Base-by-base conservation (phyloP, 2,113 vertebrate genomes). In the Ornithorhynchus anatinus region DNA sequence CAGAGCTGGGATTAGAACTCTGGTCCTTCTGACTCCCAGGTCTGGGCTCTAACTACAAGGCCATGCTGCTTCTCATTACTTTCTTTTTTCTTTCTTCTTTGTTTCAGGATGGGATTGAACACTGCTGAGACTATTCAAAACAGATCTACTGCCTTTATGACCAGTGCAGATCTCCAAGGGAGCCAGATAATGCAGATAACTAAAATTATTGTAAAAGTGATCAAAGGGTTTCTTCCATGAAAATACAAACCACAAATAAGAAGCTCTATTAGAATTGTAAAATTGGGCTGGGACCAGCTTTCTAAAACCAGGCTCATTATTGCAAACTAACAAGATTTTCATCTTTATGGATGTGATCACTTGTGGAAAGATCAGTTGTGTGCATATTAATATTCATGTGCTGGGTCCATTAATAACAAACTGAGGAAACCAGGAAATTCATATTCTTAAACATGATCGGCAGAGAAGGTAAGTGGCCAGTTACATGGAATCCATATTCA, bases 361-460 rank as follows among this genome's bases (percentile, higher is more conserved):
- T 86, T 80, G 62, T 13, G 81, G 56, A 61, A 85, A 77, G 50
- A 86, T 79, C 54, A 79, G 71, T 47, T 84, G 75, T 69, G 47
- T 59, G 59, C 53, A 69, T 16, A 14, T 78, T 80, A 88, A 75
- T 88, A 89, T 84, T 88, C 87, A 91, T 77, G 63, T 84, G 17
- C n/a, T 78, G 35, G 7, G 45, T 81, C 47, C 70, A 60, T 71
- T 43, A 43, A 69, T 1, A 32, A 43, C 33, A 37, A 65, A 78
- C 58, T 33, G 56, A 45, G 79, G 75, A 63, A 36, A 75, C 11
- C 68, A 72, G 23, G 27, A 69, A 81, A 90, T 78, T 80, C 51
- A 68, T 60, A 85, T 86, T 90, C 87, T 74, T 71, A 69, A 79
- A 44, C 83, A 85, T 86, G 85, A 86, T 62, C 59, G 59, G 36